A percentile compares a stretch with the other conserved stretches of the same genome.
Evolutionary conservation across 2,888 invertebrate species (phyloP).

Genomic region (Ochropleura leucogaster): DNA sequence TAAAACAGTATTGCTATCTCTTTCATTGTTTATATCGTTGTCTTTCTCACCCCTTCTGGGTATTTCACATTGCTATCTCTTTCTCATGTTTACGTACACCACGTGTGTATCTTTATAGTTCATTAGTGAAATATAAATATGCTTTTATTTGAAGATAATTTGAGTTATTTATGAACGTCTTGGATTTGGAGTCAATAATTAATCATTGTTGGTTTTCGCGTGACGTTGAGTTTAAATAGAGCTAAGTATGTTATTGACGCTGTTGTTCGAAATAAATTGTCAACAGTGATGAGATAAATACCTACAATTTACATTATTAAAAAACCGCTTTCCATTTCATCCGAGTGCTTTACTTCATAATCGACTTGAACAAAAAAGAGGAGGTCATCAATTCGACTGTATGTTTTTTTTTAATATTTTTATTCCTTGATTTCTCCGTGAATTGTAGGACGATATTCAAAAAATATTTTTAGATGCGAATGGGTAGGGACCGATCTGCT

Average conservation of each 20-base stretch:
- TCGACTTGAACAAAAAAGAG: no score
- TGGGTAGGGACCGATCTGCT: no score
- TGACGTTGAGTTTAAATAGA: background rate
- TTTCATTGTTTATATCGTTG: conserved; percentile 27
- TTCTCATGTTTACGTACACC: conserved; percentile 15
- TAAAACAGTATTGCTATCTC: conserved; percentile 56
- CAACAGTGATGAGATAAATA: background rate
- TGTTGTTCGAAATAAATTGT: background rate
- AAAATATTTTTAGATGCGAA: no score
- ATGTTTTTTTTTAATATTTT: no score
- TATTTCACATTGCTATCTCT: conserved; percentile 7
- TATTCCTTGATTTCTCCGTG: no score
- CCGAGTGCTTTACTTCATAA: background rate
- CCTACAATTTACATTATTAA: background rate
- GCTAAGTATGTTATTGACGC: no score
- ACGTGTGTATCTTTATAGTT: background rate
- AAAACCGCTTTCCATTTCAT: background rate
- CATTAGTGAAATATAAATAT: background rate
- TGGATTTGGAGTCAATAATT: background rate
- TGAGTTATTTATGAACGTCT: background rate
- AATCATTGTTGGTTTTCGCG: background rate
- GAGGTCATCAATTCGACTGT: no score
- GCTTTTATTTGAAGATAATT: background rate
- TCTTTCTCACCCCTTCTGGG: conserved; percentile 6
- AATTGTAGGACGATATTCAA: no score